Percentiles rank a stretch among this genome's conserved stretches.
Evolutionary conservation across 2,888 invertebrate species (phyloP).

Genomic region (Nomada lathburiana): DNA sequence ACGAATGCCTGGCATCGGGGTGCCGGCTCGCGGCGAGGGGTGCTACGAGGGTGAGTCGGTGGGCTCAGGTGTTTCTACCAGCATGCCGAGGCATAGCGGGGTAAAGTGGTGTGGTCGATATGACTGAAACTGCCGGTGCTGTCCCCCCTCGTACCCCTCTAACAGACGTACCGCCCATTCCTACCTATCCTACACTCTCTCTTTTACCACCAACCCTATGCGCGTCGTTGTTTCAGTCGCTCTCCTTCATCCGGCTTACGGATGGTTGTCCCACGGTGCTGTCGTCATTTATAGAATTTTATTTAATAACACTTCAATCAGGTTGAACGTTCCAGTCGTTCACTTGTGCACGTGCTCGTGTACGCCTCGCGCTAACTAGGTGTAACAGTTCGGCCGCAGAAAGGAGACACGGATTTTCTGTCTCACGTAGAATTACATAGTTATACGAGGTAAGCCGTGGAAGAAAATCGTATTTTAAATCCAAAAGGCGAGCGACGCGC

Average conservation of each 20-base stretch:
- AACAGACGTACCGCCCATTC: conserved; percentile 60
- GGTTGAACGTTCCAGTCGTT: conserved; percentile 71
- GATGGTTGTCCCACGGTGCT: conserved; percentile 60
- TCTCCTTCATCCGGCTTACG: conserved; percentile 38
- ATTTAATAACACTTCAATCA: conserved; percentile 79
- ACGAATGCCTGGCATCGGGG: conserved; percentile 32
- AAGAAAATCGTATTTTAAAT: conserved; percentile 1
- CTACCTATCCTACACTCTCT: conserved; percentile 49
- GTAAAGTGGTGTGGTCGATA: conserved; percentile 81
- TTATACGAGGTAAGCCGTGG: no score
- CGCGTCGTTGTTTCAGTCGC: conserved; percentile 27
- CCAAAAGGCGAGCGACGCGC: background rate
- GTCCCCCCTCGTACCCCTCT: conserved; percentile 66
- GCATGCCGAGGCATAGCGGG: conserved; percentile 69
- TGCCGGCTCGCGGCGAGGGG: conserved; percentile 19
- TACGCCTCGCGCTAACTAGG: no score
- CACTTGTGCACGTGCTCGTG: no score
- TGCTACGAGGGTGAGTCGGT: conserved; percentile 37
- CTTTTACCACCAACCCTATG: conserved; percentile 25
- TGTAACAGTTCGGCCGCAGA: no score
- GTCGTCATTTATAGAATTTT: conserved; percentile 76
- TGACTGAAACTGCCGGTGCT: conserved; percentile 73
- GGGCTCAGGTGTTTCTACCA: conserved; percentile 76
- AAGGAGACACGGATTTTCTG: no score
- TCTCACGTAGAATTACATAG: no score